phyloP scores from a whole-genome alignment of 1,140 invertebrate species.

The Neodiprion lecontei region DNA sequence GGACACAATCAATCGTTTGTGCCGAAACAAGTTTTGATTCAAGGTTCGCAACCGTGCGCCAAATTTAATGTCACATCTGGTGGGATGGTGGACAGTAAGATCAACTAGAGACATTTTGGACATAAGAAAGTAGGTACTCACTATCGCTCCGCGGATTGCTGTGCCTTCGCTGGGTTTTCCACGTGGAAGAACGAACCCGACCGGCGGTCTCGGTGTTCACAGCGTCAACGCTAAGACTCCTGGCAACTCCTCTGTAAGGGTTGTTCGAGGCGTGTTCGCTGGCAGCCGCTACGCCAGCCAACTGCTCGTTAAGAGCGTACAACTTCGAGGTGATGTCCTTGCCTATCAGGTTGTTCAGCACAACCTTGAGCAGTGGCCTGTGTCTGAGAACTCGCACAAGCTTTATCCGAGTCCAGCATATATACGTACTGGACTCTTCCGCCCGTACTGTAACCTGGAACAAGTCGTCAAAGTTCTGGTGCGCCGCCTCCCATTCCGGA shows the following conservation, averaged over 20 bases:
- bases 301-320: conserved; percentile 80
- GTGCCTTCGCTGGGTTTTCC: conserved; percentile 61
- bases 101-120: too few relatives aligned
- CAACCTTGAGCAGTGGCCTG: conserved; percentile 73
- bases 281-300: conserved; percentile 59
- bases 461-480: conserved; percentile 75
- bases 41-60: too few relatives aligned
- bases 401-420: conserved; percentile 80
- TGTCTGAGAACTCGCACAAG: conserved; percentile 75
- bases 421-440: conserved; percentile 77
- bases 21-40: background rate
- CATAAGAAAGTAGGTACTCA: conserved; percentile 29
- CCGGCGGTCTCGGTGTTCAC: conserved; percentile 79
- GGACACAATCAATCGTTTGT: background rate
- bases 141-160: conserved; percentile 56
- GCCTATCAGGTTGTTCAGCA: conserved; percentile 81
- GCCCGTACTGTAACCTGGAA: conserved; percentile 86
- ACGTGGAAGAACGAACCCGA: conserved; percentile 72
- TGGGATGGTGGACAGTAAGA: too few relatives aligned
- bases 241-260: conserved; percentile 63
- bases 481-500: conserved; percentile 84
- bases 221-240: conserved; percentile 79
- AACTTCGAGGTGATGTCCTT: conserved; percentile 88
- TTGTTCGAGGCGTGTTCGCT: conserved; percentile 45
- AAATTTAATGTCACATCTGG: too few relatives aligned